Conservation (phyloP, 2,797 vertebrate species). For the Botia kubotai region DNA sequence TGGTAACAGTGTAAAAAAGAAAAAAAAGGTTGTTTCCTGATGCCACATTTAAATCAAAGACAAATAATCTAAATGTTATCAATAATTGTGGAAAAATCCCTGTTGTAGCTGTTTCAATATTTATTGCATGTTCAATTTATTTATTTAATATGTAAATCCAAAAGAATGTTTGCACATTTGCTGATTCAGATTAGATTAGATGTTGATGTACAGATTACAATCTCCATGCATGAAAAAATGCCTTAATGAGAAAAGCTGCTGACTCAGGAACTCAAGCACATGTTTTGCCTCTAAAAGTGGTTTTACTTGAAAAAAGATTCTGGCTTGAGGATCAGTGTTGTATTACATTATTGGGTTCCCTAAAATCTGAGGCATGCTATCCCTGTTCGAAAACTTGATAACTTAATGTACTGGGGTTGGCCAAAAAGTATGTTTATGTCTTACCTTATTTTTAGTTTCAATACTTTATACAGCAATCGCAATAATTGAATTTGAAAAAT, state of each 20-base stretch:
- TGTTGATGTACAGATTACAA: neutral
- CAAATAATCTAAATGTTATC: neutral
- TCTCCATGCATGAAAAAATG: neutral
- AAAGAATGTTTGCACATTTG: too few relatives aligned
- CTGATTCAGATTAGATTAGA: too few relatives aligned
- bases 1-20: too few relatives aligned
- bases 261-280: slow-evolving; percentile 6
- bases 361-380: neutral
- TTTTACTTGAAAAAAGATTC: neutral
- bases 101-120: neutral
- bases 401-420: neutral
- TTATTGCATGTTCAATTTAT: neutral
- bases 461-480: neutral
- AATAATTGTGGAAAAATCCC: too few relatives aligned
- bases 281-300: slow-evolving; percentile 3
- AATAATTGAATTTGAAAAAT: neutral
- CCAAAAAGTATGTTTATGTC: neutral
- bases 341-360: slow-evolving; percentile 5
- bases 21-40: too few relatives aligned
- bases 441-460: neutral
- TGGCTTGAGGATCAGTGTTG: neutral
- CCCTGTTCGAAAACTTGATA: neutral
- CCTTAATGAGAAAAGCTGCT: neutral
- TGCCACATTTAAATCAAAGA: neutral
- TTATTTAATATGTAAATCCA: neutral